Evolutionary conservation across 2,888 invertebrate species (phyloP), one percentile per base, ranked within the genome.

Genomic region (Balanococcus diminutus): DNA sequence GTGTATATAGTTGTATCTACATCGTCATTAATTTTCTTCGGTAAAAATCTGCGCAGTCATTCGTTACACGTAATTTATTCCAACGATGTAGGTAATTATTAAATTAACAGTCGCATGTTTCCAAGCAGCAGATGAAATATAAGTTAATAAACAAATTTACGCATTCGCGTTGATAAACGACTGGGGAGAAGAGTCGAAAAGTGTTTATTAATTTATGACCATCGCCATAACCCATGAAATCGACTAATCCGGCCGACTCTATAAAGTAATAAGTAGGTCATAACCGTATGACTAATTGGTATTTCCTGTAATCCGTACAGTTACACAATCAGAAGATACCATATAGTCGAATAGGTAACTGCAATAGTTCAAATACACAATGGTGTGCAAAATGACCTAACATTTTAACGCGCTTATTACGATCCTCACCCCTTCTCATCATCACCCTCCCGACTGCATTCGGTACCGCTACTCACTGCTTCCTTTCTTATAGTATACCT

Each of bases 251-350:
- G 42, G 42, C 42, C 22, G 19, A 56, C 56, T n/a, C n/a, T 56
- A 22, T 56, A 22, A 56, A 56, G 22, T 56, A 56, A 56, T 56
- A 56, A 56, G 25, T 72, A 72, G 72, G 72, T 72, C 72, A 31
- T 72, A 31, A 72, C 31, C 72, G 72, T 72, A 72, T 72, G 72
- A 72, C 72, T 72, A 72, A 72, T 72, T 25, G 72, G 31, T 25
- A 72, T 31, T 72, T 72, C 72, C 72, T 72, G 72, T 72, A 72
- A 72, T 72, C 25, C 31, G 72, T 25, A 16, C 31, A 72, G 31
- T 72, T 22, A 72, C 72, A 72, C 72, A 31, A 72, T 72, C 72
- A 28, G 31, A 72, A 72, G 28, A 72, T 72, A 31, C 31, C 72
- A 72, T 72, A 56, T 22, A 56, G 42, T 56, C 56, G 56, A 56